Percentiles rank a stretch among this genome's conserved stretches.
These are phyloP conservation scores for Astyanax mexicanus DNA, from an alignment of 2,797 vertebrate species.

Conservation along the genomic window DNA sequence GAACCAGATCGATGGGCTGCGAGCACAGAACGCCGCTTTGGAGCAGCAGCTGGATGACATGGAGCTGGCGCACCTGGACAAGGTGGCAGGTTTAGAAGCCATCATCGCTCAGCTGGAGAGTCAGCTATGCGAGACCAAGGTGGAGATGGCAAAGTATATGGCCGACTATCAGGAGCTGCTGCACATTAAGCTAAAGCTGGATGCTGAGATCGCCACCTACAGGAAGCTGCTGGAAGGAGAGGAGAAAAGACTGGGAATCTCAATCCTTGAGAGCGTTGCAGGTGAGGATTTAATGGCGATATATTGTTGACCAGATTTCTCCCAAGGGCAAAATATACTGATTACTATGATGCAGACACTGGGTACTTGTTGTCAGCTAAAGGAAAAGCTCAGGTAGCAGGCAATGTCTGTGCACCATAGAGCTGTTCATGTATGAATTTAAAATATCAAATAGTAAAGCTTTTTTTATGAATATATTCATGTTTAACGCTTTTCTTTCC, in stretches of 20 bases:
- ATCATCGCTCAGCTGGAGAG: conserved; percentile 80
- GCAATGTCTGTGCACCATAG: no score
- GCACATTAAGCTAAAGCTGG: conserved; percentile 81
- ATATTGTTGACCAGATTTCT: neutral
- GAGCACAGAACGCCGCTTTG: conserved; percentile 76
- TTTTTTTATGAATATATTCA: neutral
- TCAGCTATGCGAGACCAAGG: conserved; percentile 83
- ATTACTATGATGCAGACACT: neutral
- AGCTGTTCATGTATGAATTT: no score
- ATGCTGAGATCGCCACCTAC: conserved; percentile 85
- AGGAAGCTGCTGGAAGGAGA: conserved; percentile 85
- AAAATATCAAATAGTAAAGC: no score
- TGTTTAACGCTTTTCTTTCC: neutral
- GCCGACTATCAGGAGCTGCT: conserved; percentile 78
- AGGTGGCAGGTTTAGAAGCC: conserved; percentile 67
- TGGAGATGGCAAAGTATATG: conserved; percentile 77
- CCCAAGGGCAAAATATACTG: neutral
- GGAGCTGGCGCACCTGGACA: conserved; percentile 80
- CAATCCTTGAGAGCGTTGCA: conserved; percentile 56
- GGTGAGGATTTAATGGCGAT: conserved; percentile 25
- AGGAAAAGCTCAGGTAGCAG: neutral
- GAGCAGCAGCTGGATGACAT: conserved; percentile 85
- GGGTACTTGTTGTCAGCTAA: no score
- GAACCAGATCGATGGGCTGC: conserved; percentile 80
- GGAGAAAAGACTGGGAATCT: conserved; percentile 81